Base-by-base conservation (phyloP, 2,113 vertebrate genomes). In the Macrotis lagotis region DNA sequence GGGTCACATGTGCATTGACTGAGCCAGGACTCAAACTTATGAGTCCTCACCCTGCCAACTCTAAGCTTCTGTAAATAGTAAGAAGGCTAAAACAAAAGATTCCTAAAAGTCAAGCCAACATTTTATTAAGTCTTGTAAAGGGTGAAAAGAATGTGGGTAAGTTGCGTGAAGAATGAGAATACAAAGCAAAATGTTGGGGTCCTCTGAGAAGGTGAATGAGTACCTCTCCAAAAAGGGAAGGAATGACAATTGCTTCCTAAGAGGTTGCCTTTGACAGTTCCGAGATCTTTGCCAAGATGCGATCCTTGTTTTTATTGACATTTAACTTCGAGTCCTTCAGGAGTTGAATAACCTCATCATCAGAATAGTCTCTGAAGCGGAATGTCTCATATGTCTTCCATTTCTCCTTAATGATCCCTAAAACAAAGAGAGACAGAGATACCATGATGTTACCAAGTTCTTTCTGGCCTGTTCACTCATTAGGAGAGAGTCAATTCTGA, bases 261-360 rank as follows among this genome's bases (percentile, higher is more conserved):
- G 16, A 55, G 26, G 88, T 10, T 47, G 94, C 50, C 55, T 91
- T 16, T 14, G 48, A 48, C 26, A 92, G 5, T 0, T 51, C 50
- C 48, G 5, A 25, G 1, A 96, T 92, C 88, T 94, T 90, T 6
- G 0, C 12, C 11, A 95, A 31, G 48, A 96, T 95, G 0, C 31
- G 51, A 5, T 49, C n/a, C 55, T 28, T 51, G 47, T 92, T 95
- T 11, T 8, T 49, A 0, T 10, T 12, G 12, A 95, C 94, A 3
- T 96, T 96, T 24, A 48, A 3, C 89, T 91, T 95, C 24, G 96
- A 66, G 8, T 95, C 3, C 6, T n/a, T 26, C 93, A 95, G 66
- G 51, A 95, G 94, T 2, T 74, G 8, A 0, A 0, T 3, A 49
- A 96, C 92, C 88, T 90, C 89, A 49, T 3, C 89, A 25, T 90